Evolutionary conservation across 92 coral and sea anemone genomes (phyloP), one percentile per base, ranked within the genome.

Genomic region (Paragorgia papillata): DNA sequence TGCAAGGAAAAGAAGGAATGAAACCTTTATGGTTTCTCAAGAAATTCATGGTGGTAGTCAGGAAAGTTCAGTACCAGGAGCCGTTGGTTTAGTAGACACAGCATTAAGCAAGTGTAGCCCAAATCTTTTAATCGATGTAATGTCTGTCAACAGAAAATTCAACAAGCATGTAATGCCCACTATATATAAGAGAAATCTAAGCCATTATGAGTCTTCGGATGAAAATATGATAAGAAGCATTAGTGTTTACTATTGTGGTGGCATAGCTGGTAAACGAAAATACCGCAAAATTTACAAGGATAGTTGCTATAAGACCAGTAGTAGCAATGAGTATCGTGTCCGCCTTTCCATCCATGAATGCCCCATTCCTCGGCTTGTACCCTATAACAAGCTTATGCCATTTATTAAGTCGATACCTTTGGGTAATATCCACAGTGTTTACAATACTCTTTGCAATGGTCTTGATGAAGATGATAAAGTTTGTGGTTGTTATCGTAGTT

Each of bases 141-240:
- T 80, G 56, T 39, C 57, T 17, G 22, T 37, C 0, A 69, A 18
- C 61, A 69, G 48, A 46, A 69, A 50, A 28, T 46, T 48, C 32
- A 40, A 33, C 8, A 65, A 66, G 55, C 37, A 28, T 13, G 79
- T 41, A 0, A 0, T 80, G 33, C 78, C 84, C 12, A 21, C 35
- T 28, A 29, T 80, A 57, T 53, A 66, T 26, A 80, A 55, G 20
- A 14, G 24, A 7, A 24, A 54, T 46, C 15, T 80, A 7, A 55
- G 10, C 12, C 40, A 2, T 19, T 68, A 49, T 80, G 70, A 80
- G 21, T 25, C 46, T 7, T 83, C 83, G 1, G 83, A 75, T 25
- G 87, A 76, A 64, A 84, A 79, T 39, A 84, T 84, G 88, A 44
- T 67, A 17, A 69, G 85, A 24, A 85, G 89, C 70, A 75, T 85